These are phyloP conservation scores for Stichodactyla mertensii DNA, from an alignment of 64 coral and sea anemone species.

Conservation along the genomic window DNA sequence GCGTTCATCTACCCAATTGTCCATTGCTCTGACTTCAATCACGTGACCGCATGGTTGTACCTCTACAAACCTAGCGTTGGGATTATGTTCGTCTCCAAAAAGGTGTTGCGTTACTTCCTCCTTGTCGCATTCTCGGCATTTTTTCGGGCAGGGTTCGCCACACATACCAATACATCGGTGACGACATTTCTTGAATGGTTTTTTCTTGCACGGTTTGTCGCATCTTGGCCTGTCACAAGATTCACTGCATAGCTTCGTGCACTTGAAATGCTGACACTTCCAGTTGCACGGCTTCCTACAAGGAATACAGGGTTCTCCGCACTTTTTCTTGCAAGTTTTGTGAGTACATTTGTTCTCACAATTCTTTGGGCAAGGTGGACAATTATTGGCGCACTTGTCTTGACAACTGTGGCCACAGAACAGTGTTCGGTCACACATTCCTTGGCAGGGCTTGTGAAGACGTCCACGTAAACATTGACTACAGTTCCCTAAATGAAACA, in stretches of 20 bases:
- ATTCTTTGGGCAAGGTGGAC: conserved; percentile 31
- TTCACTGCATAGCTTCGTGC: conserved; percentile 37
- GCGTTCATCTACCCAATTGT: conserved; percentile 50
- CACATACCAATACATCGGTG: conserved; percentile 52
- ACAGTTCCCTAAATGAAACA: conserved; percentile 35
- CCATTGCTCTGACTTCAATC: conserved; percentile 70
- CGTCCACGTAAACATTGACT: conserved; percentile 53
- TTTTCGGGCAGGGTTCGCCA: conserved; percentile 47
- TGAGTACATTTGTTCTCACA: conserved; percentile 46
- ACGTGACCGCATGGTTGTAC: conserved; percentile 76
- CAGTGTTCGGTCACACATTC: conserved; percentile 28
- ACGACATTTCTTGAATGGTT: not conserved
- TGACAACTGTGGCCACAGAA: conserved; percentile 48
- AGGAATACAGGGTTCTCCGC: conserved; percentile 41
- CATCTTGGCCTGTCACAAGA: conserved; percentile 46
- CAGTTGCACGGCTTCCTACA: conserved; percentile 21
- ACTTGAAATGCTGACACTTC: conserved; percentile 39
- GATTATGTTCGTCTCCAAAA: conserved; percentile 58
- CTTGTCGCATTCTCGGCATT: conserved; percentile 60
- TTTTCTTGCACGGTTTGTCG: conserved; percentile 28
- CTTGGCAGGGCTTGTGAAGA: conserved; percentile 33
- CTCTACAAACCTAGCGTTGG: conserved; percentile 63
- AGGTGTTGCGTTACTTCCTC: conserved; percentile 47
- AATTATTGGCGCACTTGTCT: conserved; percentile 32
- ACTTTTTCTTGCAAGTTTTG: conserved; percentile 30